These are phyloP conservation scores for Theristus sp. DNA, from an alignment of 2,888 invertebrate genomes.

Conservation along the genomic window DNA sequence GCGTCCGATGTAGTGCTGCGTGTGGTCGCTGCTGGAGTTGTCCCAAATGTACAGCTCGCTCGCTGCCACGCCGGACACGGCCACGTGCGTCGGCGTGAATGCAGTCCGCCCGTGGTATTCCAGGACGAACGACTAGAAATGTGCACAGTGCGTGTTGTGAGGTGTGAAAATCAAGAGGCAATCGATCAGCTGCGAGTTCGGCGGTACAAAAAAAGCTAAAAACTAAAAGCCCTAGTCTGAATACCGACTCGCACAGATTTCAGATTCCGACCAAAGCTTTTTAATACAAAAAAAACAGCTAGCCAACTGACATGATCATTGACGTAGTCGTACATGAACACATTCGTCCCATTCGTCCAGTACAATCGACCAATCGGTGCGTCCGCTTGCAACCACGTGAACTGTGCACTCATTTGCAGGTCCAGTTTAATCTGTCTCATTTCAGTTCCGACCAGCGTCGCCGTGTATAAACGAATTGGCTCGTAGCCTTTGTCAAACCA, in stretches of 20 bases:
- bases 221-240: too few species aligned
- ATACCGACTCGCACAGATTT: too few species aligned
- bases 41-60: background rate
- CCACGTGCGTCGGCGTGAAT: too few species aligned
- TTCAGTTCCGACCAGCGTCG: slow-evolving; percentile 11
- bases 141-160: too few species aligned
- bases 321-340: background rate
- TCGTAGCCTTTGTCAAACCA: slow-evolving; percentile 11
- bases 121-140: too few species aligned
- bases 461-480: slow-evolving; percentile 6
- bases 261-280: too few species aligned
- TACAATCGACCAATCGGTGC: background rate
- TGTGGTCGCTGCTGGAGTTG: slow-evolving; percentile 30
- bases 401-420: background rate
- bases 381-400: background rate
- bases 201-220: too few species aligned
- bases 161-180: too few species aligned
- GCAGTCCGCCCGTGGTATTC: too few species aligned
- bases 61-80: background rate
- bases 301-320: background rate
- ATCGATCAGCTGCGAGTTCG: too few species aligned
- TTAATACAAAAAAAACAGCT: background rate
- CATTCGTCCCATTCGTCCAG: background rate
- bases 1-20: slow-evolving; percentile 33
- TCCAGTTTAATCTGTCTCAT: slow-evolving; percentile 4